These are phyloP conservation scores for Tachypleus tridentatus DNA, from an alignment of 1,140 invertebrate genomes.

Conservation along the genomic window DNA sequence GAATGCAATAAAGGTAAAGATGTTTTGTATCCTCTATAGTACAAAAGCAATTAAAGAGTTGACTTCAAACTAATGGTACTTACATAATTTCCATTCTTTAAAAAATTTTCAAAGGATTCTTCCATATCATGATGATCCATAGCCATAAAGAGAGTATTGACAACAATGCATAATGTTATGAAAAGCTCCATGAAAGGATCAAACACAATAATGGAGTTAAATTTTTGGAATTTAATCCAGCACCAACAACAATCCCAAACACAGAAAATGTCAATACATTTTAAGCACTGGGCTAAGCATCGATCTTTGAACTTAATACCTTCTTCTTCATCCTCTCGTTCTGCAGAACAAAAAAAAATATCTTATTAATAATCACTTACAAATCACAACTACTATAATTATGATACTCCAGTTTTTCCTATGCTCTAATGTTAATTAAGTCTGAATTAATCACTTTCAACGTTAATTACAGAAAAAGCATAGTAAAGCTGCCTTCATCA, in stretches of 20 bases:
- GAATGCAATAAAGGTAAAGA: no score
- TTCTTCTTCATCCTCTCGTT: conserved; percentile 42
- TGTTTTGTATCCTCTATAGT: no score
- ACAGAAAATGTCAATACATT: conserved; percentile 83
- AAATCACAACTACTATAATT: no score
- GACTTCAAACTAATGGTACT: conserved; percentile 33
- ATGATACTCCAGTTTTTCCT: no score
- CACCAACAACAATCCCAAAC: conserved; percentile 92
- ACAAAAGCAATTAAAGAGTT: no score
- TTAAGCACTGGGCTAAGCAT: conserved; percentile 55
- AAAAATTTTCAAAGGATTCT: conserved; percentile 61
- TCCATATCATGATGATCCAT: conserved; percentile 93
- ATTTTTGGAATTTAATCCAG: conserved; percentile 81
- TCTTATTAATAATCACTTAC: conserved; percentile 25
- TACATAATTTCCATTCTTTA: conserved; percentile 89
- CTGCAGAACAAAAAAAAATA: conserved; percentile 26
- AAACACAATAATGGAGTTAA: conserved; percentile 78
- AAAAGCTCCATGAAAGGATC: conserved; percentile 97
- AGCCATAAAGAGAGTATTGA: conserved; percentile 97
- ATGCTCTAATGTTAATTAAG: no score
- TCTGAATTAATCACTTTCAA: no score
- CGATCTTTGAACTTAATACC: conserved; percentile 77
- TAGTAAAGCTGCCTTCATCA: no score
- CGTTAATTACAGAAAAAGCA: no score
- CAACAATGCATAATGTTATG: conserved; percentile 94